Base-by-base conservation (phyloP, 2,888 invertebrate species). In the Choreutis nemorana region DNA sequence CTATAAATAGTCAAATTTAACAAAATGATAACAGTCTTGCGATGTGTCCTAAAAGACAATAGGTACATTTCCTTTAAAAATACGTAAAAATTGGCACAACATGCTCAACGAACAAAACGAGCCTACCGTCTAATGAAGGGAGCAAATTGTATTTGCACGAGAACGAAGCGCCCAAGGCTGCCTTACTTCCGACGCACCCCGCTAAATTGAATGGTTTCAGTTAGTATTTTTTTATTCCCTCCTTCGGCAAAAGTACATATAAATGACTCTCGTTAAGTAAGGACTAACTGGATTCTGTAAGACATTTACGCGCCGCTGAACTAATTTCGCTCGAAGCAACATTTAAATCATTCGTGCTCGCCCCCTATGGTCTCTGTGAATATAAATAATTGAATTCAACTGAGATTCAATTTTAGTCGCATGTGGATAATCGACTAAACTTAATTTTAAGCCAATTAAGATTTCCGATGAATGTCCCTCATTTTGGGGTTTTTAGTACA, bases 401-500 rank as follows among this genome's bases (percentile, higher is more conserved):
- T n/a, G n/a, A n/a, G n/a, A n/a, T n/a, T n/a, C n/a, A n/a, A n/a
- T n/a, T n/a, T n/a, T n/a, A n/a, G n/a, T n/a, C n/a, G n/a, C n/a
- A n/a, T n/a, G n/a, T n/a, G n/a, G n/a, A n/a, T n/a, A n/a, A n/a
- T n/a, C n/a, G n/a, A n/a, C n/a, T n/a, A n/a, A n/a, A n/a, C n/a
- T n/a, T n/a, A n/a, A n/a, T n/a, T n/a, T n/a, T n/a, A n/a, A n/a
- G n/a, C n/a, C n/a, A n/a, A n/a, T n/a, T n/a, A n/a, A n/a, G n/a
- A n/a, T n/a, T n/a, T n/a, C n/a, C n/a, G n/a, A n/a, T n/a, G n/a
- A n/a, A n/a, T n/a, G n/a, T n/a, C n/a, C n/a, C n/a, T n/a, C n/a
- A n/a, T n/a, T n/a, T n/a, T 42, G 75, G 72, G 45, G 77, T 77
- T 44, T 58, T 64, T 35, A 80, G 62, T 32, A 77, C 61, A 34